These are phyloP conservation scores for Brachymystax lenok DNA, from an alignment of 2,797 vertebrate genomes.

Conservation along the genomic window DNA sequence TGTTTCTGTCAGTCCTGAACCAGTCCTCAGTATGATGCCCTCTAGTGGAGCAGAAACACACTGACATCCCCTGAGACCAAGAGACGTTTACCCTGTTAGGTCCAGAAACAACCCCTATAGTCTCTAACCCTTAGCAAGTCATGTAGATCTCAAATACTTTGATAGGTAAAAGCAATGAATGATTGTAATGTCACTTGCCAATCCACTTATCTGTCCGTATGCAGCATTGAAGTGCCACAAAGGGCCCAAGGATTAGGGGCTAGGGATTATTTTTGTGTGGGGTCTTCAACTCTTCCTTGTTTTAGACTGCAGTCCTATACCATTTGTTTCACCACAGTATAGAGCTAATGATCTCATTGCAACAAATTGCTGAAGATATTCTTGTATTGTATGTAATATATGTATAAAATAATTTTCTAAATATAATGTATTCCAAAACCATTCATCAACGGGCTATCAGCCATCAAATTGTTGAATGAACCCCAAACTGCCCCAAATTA, in stretches of 20 bases:
- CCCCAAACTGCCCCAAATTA: neutral
- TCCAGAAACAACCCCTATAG: neutral
- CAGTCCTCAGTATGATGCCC: constrained; percentile 51
- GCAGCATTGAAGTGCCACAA: neutral
- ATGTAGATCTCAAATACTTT: neutral
- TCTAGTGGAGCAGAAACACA: constrained; percentile 27
- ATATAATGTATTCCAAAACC: constrained; percentile 68
- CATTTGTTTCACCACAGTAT: neutral
- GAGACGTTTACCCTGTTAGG: neutral
- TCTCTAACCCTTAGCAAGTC: neutral
- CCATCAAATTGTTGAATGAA: neutral
- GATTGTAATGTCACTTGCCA: neutral
- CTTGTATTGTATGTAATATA: constrained; percentile 82
- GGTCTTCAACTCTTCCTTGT: neutral
- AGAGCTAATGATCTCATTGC: constrained; percentile 9
- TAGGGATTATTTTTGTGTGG: neutral
- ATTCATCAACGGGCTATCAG: neutral
- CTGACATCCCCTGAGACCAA: neutral
- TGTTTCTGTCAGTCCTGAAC: constrained; percentile 68
- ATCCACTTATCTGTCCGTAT: neutral
- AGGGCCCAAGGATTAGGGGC: neutral
- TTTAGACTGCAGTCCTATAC: neutral
- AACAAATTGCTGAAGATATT: constrained; percentile 47
- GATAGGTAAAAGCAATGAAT: neutral
- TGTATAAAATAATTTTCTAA: constrained; percentile 76